Percentiles rank a stretch among this genome's conserved stretches.
These are phyloP conservation scores for Chaenocephalus aceratus DNA, from an alignment of 2,113 vertebrate genomes.

Conservation along the genomic window DNA sequence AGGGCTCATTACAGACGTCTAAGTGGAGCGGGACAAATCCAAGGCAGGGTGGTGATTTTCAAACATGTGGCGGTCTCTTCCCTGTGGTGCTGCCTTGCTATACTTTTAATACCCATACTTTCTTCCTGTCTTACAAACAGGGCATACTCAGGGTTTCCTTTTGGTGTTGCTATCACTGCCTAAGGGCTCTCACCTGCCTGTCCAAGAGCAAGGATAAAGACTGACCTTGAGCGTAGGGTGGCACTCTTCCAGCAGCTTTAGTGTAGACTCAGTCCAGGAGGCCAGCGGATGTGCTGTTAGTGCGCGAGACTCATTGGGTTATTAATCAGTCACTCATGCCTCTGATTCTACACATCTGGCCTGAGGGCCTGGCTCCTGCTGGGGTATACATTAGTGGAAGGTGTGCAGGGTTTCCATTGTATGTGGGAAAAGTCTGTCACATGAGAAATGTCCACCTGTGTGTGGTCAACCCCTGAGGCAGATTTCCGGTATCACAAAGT, in stretches of 20 bases:
- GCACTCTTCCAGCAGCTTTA: slow-evolving; percentile 38
- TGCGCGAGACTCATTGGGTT: slow-evolving; percentile 21
- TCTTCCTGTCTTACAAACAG: slow-evolving; percentile 45
- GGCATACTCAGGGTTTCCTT: slow-evolving; percentile 11
- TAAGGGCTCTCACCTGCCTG: slow-evolving; percentile 39
- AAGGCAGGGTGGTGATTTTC: slow-evolving; percentile 46
- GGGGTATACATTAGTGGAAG: slow-evolving; percentile 34
- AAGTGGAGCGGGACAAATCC: slow-evolving; percentile 32
- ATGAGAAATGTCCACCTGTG: slow-evolving; percentile 39
- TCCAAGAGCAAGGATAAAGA: slow-evolving; percentile 44
- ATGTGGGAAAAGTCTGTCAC: slow-evolving; percentile 27
- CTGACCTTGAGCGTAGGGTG: slow-evolving; percentile 36
- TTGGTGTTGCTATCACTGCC: slow-evolving; percentile 41
- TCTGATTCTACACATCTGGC: slow-evolving; percentile 42
- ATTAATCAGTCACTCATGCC: slow-evolving; percentile 49
- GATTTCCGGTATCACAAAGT: slow-evolving; percentile 31
- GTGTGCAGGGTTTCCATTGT: slow-evolving; percentile 36
- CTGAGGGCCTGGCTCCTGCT: slow-evolving; percentile 11
- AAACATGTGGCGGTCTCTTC: slow-evolving; percentile 43
- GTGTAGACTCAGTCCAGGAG: slow-evolving; percentile 40
- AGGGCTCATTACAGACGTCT: slow-evolving; percentile 30
- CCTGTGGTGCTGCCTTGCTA: slow-evolving; percentile 42
- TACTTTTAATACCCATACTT: slow-evolving; percentile 51
- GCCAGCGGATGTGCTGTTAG: slow-evolving; percentile 25
- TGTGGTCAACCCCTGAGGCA: slow-evolving; percentile 23